These are phyloP conservation scores for Cardiocondyla obscurior DNA, from an alignment of 1,140 invertebrate species.

Conservation along the genomic window DNA sequence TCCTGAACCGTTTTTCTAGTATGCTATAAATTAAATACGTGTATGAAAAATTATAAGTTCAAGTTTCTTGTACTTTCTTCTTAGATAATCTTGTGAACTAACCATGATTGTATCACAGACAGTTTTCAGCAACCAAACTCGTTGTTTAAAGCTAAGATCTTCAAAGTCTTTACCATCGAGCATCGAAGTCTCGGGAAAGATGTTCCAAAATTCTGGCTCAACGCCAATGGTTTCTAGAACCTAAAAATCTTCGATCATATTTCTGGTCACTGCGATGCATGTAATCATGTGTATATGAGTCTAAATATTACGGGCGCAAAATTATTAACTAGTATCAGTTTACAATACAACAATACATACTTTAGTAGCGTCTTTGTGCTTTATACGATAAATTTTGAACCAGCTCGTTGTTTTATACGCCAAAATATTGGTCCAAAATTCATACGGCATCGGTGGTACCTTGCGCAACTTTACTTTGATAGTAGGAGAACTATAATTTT, in stretches of 20 bases:
- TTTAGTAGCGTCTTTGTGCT: conserved; percentile 81
- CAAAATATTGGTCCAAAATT: conserved; percentile 86
- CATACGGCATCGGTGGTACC: conserved; percentile 86
- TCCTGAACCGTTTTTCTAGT: conserved; percentile 80
- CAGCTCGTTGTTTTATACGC: conserved; percentile 83
- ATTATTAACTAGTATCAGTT: background rate
- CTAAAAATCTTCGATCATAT: conserved; percentile 74
- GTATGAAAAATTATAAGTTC: background rate
- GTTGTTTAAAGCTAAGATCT: conserved; percentile 85
- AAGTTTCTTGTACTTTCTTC: background rate
- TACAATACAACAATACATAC: conserved; percentile 68
- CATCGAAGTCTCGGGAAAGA: conserved; percentile 83
- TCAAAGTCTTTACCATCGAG: conserved; percentile 84
- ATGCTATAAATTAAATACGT: too few relatives aligned
- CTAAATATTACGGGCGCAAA: background rate
- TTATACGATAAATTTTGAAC: conserved; percentile 85
- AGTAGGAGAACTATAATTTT: conserved; percentile 73
- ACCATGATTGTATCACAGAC: conserved; percentile 86
- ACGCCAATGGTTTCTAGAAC: conserved; percentile 85
- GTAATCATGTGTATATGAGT: background rate
- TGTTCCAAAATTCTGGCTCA: conserved; percentile 84
- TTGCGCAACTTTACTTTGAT: conserved; percentile 77
- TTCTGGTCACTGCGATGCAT: conserved; percentile 32
- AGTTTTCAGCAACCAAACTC: conserved; percentile 86
- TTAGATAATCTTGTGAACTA: conserved; percentile 53